These are phyloP conservation scores for Pachypanchax playfairii DNA, from an alignment of 2,113 vertebrate genomes.

Conservation along the genomic window DNA sequence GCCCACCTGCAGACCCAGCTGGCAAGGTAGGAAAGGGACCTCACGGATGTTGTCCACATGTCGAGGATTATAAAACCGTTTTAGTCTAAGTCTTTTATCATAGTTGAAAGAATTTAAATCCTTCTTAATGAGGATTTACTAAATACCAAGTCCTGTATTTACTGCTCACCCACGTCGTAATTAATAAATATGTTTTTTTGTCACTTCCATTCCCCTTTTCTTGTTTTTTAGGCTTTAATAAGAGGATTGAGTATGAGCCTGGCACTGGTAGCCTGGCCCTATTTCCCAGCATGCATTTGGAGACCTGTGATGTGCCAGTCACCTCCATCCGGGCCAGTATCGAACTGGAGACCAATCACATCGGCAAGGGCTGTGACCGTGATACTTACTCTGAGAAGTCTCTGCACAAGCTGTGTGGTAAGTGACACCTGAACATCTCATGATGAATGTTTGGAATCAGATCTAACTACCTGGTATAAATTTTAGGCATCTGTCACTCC, in stretches of 20 bases:
- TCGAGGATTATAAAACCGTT: too few species aligned
- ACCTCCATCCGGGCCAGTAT: constrained; percentile 86
- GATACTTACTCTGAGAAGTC: constrained; percentile 99
- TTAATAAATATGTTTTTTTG: constrained; percentile 29
- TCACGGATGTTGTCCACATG: too few species aligned
- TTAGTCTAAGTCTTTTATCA: constrained; percentile 16
- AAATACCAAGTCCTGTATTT: constrained; percentile 12
- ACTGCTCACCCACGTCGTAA: neutral
- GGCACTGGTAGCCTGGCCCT: constrained; percentile 91
- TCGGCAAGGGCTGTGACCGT: constrained; percentile 97
- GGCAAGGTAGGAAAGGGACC: constrained; percentile 91
- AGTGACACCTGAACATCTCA: constrained; percentile 46
- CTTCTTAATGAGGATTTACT: constrained; percentile 27
- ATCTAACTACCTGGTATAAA: neutral
- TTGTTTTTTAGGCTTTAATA: constrained; percentile 86
- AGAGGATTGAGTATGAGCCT: constrained; percentile 94
- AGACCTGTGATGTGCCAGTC: constrained; percentile 91
- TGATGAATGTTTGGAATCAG: neutral
- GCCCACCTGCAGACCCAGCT: constrained; percentile 93
- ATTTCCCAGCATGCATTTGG: constrained; percentile 91
- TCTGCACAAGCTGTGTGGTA: constrained; percentile 94
- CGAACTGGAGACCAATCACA: constrained; percentile 94
- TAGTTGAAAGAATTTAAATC: constrained; percentile 8
- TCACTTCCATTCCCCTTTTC: neutral
- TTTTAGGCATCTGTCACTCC: too few species aligned